Conservation (phyloP, 2,888 invertebrate species). For the Pogonocherus hispidulus region DNA sequence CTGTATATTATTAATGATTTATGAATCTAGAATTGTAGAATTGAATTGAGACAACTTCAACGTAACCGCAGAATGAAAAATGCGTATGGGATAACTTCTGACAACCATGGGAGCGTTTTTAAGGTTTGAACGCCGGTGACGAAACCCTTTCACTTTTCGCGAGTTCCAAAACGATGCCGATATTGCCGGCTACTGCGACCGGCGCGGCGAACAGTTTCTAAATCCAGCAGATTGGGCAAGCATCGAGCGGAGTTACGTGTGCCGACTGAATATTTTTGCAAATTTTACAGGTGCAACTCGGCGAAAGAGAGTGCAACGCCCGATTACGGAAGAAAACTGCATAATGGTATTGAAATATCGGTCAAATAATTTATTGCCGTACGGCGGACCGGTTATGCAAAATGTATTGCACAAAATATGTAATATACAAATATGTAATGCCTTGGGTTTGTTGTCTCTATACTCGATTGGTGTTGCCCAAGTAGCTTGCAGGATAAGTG, state of each 20-base stretch:
- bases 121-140: not conserved
- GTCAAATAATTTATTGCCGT: conserved; percentile 37
- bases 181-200: not conserved
- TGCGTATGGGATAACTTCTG: no score
- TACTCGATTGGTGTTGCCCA: conserved; percentile 10
- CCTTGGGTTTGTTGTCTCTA: conserved; percentile 12
- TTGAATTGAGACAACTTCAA: no score
- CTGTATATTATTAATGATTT: no score
- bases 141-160: not conserved
- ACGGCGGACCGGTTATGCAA: conserved; percentile 29
- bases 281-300: conserved; percentile 31
- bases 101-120: not conserved
- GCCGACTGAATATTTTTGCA: conserved; percentile 28
- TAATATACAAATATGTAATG: conserved; percentile 30
- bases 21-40: no score
- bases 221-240: conserved; percentile 23
- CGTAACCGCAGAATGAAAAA: no score
- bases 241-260: conserved; percentile 7
- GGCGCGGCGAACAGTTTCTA: conserved; percentile 12
- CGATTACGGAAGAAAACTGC: conserved; percentile 42
- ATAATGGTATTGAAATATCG: conserved; percentile 39
- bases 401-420: conserved; percentile 32
- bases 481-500: not conserved
- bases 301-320: conserved; percentile 34
- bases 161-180: no score